A percentile compares a stretch with the other conserved stretches of the same genome.
Evolutionary conservation across 1,140 invertebrate genomes (phyloP).

Genomic region (Neocloeon triangulifer): DNA sequence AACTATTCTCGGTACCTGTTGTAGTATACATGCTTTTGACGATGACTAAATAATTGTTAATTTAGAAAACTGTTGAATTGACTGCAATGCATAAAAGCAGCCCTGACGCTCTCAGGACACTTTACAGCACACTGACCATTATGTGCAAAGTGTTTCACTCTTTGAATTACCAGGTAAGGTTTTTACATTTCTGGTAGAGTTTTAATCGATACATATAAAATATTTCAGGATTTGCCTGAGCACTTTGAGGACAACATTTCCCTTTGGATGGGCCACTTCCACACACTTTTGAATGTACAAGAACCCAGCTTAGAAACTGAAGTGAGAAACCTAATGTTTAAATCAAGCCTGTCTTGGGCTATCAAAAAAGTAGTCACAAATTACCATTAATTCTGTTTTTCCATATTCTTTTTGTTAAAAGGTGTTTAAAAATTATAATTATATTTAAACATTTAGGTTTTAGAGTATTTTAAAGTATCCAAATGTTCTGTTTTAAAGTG

Average conservation of each 20-base stretch:
- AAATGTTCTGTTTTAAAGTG: slow-evolving; percentile 1
- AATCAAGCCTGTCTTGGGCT: too few relatives aligned
- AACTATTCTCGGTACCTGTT: slow-evolving; percentile 56
- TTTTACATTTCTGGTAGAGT: slow-evolving; percentile 3
- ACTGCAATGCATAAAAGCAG: slow-evolving; percentile 56
- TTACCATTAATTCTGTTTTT: too few relatives aligned
- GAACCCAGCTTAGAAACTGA: too few relatives aligned
- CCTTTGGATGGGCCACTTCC: slow-evolving; percentile 82
- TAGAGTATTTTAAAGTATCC: slow-evolving; percentile 2
- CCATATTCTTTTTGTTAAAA: too few relatives aligned
- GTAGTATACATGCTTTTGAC: slow-evolving; percentile 11
- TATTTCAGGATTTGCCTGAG: slow-evolving; percentile 80
- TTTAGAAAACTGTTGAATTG: slow-evolving; percentile 64
- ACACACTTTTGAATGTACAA: slow-evolving; percentile 54
- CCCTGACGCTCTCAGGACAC: slow-evolving; percentile 55
- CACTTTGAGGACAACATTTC: slow-evolving; percentile 96
- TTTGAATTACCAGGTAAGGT: slow-evolving; percentile 65
- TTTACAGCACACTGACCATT: slow-evolving; percentile 71
- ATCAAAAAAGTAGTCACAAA: too few relatives aligned
- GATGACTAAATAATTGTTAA: too few relatives aligned
- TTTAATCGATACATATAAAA: too few relatives aligned
- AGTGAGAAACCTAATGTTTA: too few relatives aligned
- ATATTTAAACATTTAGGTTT: slow-evolving; percentile 8
- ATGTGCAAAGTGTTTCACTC: slow-evolving; percentile 95
- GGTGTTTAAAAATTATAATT: too few relatives aligned